phyloP scores from a whole-genome alignment of 2,113 vertebrate genomes.

The Prionailurus bengalensis region DNA sequence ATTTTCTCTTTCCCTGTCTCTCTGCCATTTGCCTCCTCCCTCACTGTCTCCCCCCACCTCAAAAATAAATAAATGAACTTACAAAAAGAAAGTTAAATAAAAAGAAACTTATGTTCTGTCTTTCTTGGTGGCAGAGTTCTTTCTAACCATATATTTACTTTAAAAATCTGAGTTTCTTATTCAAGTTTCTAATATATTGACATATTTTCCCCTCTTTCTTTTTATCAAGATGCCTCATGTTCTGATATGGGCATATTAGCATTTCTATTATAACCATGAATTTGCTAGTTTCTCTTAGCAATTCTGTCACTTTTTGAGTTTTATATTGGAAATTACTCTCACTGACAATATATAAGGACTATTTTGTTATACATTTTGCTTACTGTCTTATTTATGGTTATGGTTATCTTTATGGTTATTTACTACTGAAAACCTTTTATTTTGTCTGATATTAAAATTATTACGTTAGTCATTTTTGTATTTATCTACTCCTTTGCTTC shows the following conservation, averaged over 20 bases:
- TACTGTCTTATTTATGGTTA: too few species aligned
- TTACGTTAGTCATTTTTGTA: not conserved
- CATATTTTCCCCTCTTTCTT: not conserved
- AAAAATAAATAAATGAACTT: too few species aligned
- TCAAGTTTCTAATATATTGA: not conserved
- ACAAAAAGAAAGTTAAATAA: too few species aligned
- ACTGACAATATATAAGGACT: not conserved
- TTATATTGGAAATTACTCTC: not conserved
- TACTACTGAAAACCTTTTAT: not conserved
- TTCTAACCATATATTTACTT: not conserved
- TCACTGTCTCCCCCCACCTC: too few species aligned
- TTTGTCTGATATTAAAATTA: not conserved
- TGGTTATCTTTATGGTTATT: too few species aligned
- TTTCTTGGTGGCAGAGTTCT: not conserved
- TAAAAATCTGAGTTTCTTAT: not conserved
- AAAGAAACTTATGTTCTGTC: not conserved
- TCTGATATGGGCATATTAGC: not conserved
- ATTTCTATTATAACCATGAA: not conserved
- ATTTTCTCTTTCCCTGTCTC: too few species aligned
- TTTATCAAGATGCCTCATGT: not conserved
- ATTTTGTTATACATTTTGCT: not conserved
- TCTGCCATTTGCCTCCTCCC: too few species aligned
- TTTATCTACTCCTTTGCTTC: not conserved
- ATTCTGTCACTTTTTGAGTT: not conserved
- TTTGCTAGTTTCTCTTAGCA: not conserved